Evolutionary conservation across 2,888 invertebrate species (phyloP), one percentile per base, ranked within the genome.

Genomic region (Lepeophtheirus nordmannii): DNA sequence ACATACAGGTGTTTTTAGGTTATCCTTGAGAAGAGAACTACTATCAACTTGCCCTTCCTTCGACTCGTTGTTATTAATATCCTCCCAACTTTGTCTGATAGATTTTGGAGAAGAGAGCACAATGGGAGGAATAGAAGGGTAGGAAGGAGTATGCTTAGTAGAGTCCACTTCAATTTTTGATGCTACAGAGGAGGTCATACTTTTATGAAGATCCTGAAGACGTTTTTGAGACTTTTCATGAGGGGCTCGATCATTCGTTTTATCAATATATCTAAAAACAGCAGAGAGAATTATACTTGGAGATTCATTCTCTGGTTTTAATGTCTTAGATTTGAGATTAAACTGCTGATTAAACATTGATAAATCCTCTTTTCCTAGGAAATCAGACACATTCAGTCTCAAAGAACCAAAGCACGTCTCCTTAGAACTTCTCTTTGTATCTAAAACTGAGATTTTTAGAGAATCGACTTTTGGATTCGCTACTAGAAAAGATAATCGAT

Each of bases 401-500:
- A 53, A 11, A 12, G 23, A 22, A 22, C 53, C 63, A 10, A 63
- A 56, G 46, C 23, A 22, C 9, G 5, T 63, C 20, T 17, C 20
- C 39, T 53, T 63, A 38, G n/a, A 37, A 30, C 37, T 22, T 38
- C 14, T 37, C n/a, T 37, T 23, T 3, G 41, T 53, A 30, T 63
- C 63, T n/a, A 56, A n/a, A n/a, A 63, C 63, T 12, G 63, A 22
- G 22, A 63, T 56, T 22, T 53, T 38, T n/a, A 63, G 22, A 10
- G 22, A 20, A 56, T 63, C 63, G 41, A 53, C 41, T 3, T 23
- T 63, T 22, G 63, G 63, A 37, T 63, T 53, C 3, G 20, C 9
- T 20, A 63, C 63, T 22, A 63, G 7, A 38, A 63, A 63, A 3
- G 17, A 46, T 53, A 63, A 46, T 22, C 63, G 46, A 63, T 63